Base-by-base conservation (phyloP, 2,113 vertebrate species). In the Cyprinodon brontotheroides region DNA sequence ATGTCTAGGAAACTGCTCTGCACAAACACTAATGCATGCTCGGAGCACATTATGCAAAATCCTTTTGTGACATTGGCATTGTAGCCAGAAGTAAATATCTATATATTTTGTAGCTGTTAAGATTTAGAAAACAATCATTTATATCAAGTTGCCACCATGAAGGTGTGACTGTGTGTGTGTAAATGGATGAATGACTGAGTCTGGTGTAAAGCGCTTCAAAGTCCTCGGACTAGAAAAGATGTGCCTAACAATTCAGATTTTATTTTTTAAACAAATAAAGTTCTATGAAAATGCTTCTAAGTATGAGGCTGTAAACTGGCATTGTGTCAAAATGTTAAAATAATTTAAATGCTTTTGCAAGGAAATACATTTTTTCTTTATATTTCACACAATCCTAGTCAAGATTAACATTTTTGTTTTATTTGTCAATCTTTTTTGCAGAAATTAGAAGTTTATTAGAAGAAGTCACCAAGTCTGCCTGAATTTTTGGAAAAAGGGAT, bases 371-470 rank as follows among this genome's bases (percentile, higher is more conserved):
- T 10, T 45, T 7, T 9, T 57, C 9, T 50, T 6, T 13, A 50
- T 20, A 17, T 50, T n/a, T 53, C n/a, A 45, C 9, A 53, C 50
- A 6, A 20, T 5, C 50, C 50, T 20, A 53, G 1, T 37, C 36
- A 1, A 29, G 29, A 29, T 4, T 43, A 11, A 47, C 22, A 22
- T 53, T 37, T 38, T 53, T 1, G 4, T 1, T 12, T 20, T 1
- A 17, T 11, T 14, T 61, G 7, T 62, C 38, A 3, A 3, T 64
- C 15, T 68, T 4, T 65, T 64, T 50, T 57, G 17, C 50, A 57
- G 6, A 3, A 60, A 48, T 17, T 22, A 38, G 61, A 59, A 17
- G 62, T 39, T n/a, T 3, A 79, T 77, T 80, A 81, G 79, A 79
- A 87, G 81, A 29, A 29, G 29, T 29, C 29, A 29, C 29, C 29